Evolutionary conservation across 2,797 vertebrate species (phyloP), one percentile per base, ranked within the genome.

Genomic region (Hephaestus fuliginosus): DNA sequence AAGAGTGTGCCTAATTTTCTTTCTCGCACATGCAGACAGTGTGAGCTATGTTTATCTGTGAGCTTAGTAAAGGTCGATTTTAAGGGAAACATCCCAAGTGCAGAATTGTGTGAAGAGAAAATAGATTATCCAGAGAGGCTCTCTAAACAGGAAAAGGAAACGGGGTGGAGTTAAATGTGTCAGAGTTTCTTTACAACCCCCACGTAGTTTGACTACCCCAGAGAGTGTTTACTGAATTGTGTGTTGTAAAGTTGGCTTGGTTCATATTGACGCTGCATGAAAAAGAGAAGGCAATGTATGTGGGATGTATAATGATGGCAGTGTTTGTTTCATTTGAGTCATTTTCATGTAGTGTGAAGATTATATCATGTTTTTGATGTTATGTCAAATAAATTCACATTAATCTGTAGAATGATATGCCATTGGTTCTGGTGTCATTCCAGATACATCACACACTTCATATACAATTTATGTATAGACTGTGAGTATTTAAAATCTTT

Each of bases 101-200:
- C 71, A 89, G 85, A 88, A 91, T 86, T 82, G 86, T 90, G 87
- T 80, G 62, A 87, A 90, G 74, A 93, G 84, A 89, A 91, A 92
- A 91, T 89, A 88, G 75, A 88, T 93, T 86, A 90, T 89, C 88
- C 91, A 90, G 84, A 87, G 88, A 39, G 64, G 83, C 75, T 90
- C 72, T 88, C 86, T 85, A 90, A 92, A 94, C 92, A 94, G 93
- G 93, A 94, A 94, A 87, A 83, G 94, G 92, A 95, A 94, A 83
- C 20, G 0, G 84, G 84, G 73, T 82, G 83, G 75, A 82, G 90
- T 87, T 85, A 90, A 92, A 86, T 83, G 86, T 88, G 92, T 93
- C 86, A 81, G 80, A 84, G 82, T 80, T 91, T 85, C 83, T 92
- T 91, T 90, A 90, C 89, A 79, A 61, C 72, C 84, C 85, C 78